phyloP scores from a whole-genome alignment of 2,113 vertebrate genomes.

The Sclerurus mexicanus region DNA sequence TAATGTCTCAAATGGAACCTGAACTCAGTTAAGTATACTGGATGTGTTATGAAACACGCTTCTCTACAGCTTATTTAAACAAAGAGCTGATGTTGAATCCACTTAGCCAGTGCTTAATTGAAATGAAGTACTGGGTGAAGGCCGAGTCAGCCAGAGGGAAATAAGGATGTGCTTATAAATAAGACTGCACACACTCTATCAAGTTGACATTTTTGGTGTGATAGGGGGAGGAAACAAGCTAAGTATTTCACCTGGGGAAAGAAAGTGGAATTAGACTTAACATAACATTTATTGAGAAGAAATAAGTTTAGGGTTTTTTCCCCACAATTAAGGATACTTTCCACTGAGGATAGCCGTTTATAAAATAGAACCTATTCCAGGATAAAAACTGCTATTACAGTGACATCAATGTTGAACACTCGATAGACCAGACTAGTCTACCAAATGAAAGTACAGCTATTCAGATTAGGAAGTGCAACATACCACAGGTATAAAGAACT shows the following conservation, averaged over 20 bases:
- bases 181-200: not conserved
- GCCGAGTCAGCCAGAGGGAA: not conserved
- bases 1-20: conserved; percentile 52
- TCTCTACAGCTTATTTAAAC: conserved; percentile 57
- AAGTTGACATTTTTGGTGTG: not conserved
- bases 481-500: not conserved
- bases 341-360: not conserved
- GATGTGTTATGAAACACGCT: conserved; percentile 36
- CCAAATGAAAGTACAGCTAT: not conserved
- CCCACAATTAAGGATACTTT: not conserved
- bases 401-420: not conserved
- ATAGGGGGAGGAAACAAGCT: not conserved
- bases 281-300: not conserved
- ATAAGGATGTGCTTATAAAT: not conserved
- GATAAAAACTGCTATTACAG: not conserved
- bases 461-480: not conserved
- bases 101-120: conserved; percentile 60
- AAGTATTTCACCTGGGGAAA: not conserved
- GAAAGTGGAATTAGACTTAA: not conserved
- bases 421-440: not conserved
- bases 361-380: not conserved
- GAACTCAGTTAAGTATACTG: conserved; percentile 19
- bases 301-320: not conserved
- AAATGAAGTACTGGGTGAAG: conserved; percentile 34
- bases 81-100: conserved; percentile 41